These are phyloP conservation scores for Holotrichia oblita DNA, from an alignment of 1,140 invertebrate species.

Conservation along the genomic window DNA sequence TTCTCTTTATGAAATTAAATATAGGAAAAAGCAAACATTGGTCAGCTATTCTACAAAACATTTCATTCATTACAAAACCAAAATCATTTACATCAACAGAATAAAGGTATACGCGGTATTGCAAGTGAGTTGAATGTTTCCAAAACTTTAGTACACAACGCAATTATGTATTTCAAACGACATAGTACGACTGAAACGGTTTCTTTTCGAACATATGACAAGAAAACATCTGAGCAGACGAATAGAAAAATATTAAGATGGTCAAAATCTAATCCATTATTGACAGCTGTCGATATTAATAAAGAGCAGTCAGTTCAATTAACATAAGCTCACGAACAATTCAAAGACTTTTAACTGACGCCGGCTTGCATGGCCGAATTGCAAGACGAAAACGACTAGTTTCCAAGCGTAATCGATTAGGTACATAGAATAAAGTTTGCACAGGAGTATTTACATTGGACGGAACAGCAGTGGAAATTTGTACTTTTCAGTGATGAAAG, in stretches of 20 bases:
- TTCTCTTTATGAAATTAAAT: neutral
- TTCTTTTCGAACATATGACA: neutral
- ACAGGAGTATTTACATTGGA: neutral
- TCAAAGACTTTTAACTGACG: neutral
- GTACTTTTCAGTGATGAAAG: no score
- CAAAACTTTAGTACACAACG: no score
- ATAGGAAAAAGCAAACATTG: neutral
- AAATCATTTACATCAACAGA: neutral
- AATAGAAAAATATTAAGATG: neutral
- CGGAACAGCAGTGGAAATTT: neutral
- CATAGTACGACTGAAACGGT: neutral
- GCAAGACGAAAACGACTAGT: neutral
- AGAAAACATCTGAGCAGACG: neutral
- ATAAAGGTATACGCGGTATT: neutral
- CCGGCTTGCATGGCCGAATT: neutral
- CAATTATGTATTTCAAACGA: no score
- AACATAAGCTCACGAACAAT: no score
- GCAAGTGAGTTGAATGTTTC: no score
- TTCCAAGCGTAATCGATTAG: conserved; percentile 12
- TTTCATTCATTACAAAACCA: no score
- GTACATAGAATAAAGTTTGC: neutral
- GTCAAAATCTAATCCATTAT: conserved; percentile 13
- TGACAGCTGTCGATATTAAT: no score
- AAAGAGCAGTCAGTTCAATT: no score
- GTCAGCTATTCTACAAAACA: neutral